Conservation (phyloP, 2,888 invertebrate genomes). For the Amphimallon solstitiale region DNA sequence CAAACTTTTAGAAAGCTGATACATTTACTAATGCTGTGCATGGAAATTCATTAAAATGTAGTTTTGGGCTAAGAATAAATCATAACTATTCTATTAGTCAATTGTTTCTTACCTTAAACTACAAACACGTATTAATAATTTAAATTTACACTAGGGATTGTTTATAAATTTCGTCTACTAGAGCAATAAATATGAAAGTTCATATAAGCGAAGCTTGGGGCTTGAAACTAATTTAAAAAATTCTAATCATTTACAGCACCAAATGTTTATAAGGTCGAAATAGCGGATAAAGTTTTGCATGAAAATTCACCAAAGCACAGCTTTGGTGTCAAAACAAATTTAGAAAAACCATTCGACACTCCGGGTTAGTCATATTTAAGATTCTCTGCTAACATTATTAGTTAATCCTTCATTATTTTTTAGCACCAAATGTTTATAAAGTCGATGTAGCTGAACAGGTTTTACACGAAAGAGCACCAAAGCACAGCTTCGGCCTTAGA, state of each 20-base stretch:
- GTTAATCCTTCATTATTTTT: constrained; percentile 24
- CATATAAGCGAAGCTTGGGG: too few species aligned
- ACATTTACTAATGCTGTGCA: too few species aligned
- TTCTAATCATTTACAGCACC: constrained; percentile 40
- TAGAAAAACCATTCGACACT: constrained; percentile 66
- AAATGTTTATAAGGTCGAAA: constrained; percentile 74
- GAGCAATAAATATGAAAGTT: too few species aligned
- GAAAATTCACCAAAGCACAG: constrained; percentile 71
- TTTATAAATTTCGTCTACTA: too few species aligned
- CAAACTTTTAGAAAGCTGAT: too few species aligned
- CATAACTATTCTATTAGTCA: too few species aligned
- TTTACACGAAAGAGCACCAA: constrained; percentile 68
- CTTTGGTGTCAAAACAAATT: constrained; percentile 69
- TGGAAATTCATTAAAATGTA: too few species aligned
- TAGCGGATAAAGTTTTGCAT: constrained; percentile 69
- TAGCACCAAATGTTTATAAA: constrained; percentile 70
- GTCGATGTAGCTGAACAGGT: constrained; percentile 67
- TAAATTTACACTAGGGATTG: too few species aligned
- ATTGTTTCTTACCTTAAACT: too few species aligned
- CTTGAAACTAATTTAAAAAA: too few species aligned
- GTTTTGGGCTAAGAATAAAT: too few species aligned
- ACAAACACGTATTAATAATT: too few species aligned
- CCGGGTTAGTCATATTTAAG: constrained; percentile 64
- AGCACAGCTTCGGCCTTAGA: constrained; percentile 71
- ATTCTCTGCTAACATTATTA: neutral